Evolutionary conservation across 2,797 vertebrate genomes (phyloP).

Genomic region (Platyrinchus mystaceus): DNA sequence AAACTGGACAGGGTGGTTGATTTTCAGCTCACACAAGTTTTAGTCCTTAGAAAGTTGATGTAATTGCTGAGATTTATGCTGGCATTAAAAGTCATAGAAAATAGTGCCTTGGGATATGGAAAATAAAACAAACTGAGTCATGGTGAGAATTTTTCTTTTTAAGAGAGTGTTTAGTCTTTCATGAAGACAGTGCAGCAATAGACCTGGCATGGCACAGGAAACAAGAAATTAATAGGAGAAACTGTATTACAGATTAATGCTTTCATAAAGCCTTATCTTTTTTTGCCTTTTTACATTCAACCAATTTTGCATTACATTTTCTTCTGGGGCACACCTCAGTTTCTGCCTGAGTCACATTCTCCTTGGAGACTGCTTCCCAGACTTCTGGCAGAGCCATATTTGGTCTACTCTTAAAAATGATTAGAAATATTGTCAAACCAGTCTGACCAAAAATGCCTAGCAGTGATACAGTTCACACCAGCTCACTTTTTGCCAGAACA

Average conservation of each 20-base stretch:
- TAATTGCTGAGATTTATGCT: constrained; percentile 52
- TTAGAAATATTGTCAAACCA: constrained; percentile 42
- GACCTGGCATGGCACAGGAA: not conserved
- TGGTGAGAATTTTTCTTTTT: constrained; percentile 28
- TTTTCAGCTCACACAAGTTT: constrained; percentile 39
- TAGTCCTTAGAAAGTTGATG: constrained; percentile 34
- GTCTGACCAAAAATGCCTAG: constrained; percentile 37
- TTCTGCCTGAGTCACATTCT: constrained; percentile 42
- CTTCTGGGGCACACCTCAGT: constrained; percentile 12
- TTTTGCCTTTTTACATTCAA: not conserved
- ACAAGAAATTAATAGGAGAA: not conserved
- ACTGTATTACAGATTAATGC: not conserved
- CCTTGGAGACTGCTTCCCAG: constrained; percentile 36
- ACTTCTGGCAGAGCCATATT: constrained; percentile 30
- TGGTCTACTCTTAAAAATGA: constrained; percentile 42
- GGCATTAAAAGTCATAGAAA: constrained; percentile 34
- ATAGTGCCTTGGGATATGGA: constrained; percentile 22
- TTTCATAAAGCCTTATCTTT: constrained; percentile 26
- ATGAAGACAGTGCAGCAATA: not conserved
- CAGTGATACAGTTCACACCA: not conserved
- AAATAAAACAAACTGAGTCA: constrained; percentile 41
- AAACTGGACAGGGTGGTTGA: not conserved
- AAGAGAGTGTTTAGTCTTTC: constrained; percentile 21
- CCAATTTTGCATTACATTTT: not conserved
- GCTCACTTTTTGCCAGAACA: not conserved